Evolutionary conservation across 2,888 invertebrate species (phyloP).

Genomic region (Pecten maximus): DNA sequence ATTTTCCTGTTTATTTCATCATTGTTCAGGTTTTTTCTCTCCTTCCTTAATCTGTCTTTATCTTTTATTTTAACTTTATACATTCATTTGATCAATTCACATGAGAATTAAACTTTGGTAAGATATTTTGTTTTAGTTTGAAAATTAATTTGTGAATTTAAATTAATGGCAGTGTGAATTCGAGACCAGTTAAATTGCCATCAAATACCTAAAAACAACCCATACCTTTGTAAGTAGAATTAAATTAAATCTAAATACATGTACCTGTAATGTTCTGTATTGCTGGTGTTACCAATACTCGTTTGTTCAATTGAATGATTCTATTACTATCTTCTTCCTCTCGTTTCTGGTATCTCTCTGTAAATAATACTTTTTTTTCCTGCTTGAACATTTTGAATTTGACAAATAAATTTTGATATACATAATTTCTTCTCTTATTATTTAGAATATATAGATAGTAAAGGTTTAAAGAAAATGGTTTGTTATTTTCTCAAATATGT

Average conservation of each 20-base stretch:
- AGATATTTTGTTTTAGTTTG: neutral
- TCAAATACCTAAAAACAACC: too few species aligned
- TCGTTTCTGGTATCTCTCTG: neutral
- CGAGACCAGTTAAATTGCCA: too few species aligned
- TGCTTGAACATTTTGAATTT: slow-evolving; percentile 25
- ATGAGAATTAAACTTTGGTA: too few species aligned
- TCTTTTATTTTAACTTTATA: neutral
- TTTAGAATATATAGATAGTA: neutral
- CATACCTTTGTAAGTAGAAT: too few species aligned
- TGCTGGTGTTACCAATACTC: neutral
- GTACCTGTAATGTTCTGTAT: too few species aligned
- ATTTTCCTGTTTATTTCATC: slow-evolving; percentile 19
- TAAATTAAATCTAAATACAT: too few species aligned
- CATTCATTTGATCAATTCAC: neutral
- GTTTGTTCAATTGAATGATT: neutral
- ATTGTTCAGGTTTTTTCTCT: neutral
- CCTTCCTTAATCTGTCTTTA: neutral
- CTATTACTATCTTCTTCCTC: neutral
- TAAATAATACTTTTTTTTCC: neutral
- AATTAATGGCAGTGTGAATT: neutral
- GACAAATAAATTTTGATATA: slow-evolving; percentile 31
- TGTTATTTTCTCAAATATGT: too few species aligned
- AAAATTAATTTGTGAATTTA: neutral
- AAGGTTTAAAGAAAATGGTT: too few species aligned
- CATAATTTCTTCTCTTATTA: neutral